Conservation (phyloP, 2,888 invertebrate species). For the Oxytorus armatus region DNA sequence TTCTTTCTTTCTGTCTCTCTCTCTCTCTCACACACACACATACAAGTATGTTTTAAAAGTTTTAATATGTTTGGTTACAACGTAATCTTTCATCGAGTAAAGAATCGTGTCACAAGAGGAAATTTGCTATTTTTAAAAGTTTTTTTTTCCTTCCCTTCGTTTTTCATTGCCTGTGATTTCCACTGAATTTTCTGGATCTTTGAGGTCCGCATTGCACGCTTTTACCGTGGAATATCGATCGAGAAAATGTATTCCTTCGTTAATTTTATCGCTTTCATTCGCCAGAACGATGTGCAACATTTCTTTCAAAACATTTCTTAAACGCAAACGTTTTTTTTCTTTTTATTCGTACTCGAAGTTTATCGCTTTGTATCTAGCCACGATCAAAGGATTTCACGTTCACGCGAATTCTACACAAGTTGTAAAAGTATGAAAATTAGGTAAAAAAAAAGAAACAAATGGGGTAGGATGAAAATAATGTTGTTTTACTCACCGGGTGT, state of each 20-base stretch:
- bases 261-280: not conserved
- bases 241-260: not conserved
- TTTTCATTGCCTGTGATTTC: not conserved
- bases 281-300: too few species aligned
- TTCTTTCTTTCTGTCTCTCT: too few species aligned
- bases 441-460: not conserved
- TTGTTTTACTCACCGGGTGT: slow-evolving; percentile 85
- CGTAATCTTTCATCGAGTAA: too few species aligned
- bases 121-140: not conserved
- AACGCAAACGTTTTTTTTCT: not conserved
- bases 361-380: not conserved
- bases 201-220: too few species aligned
- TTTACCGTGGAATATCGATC: not conserved
- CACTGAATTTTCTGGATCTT: not conserved
- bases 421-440: not conserved
- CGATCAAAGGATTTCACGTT: not conserved
- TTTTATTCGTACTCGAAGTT: not conserved
- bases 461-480: not conserved
- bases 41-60: not conserved
- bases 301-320: too few species aligned
- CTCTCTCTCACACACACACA: too few species aligned
- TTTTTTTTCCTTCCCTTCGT: not conserved
- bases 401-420: not conserved
- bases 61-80: not conserved
- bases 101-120: too few species aligned